Conservation (phyloP, 2,797 vertebrate genomes). For the Eleutherodactylus coqui region DNA sequence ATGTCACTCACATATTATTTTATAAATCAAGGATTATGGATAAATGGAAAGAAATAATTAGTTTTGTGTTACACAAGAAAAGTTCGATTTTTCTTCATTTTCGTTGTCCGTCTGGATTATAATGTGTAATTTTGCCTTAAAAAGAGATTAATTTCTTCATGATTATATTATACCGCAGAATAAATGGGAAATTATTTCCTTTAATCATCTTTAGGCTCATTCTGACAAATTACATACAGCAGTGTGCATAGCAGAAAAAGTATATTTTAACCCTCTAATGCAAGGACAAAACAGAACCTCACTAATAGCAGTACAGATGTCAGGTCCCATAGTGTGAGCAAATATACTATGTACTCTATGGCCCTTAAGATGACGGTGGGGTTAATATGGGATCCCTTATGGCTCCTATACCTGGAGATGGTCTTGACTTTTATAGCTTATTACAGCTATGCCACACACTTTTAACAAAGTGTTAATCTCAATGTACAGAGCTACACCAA, state of each 20-base stretch:
- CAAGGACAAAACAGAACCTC: not conserved
- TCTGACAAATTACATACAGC: not conserved
- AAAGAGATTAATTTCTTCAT: conserved; percentile 25
- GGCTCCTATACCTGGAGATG: too few species aligned
- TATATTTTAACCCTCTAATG: not conserved
- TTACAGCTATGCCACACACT: too few species aligned
- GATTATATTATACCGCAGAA: not conserved
- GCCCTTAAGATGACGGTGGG: not conserved
- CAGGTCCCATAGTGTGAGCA: too few species aligned
- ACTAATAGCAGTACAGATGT: too few species aligned
- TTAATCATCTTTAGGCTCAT: conserved; percentile 16
- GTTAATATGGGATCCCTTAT: not conserved
- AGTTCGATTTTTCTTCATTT: not conserved
- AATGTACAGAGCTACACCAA: too few species aligned
- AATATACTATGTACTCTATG: too few species aligned
- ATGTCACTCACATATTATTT: not conserved
- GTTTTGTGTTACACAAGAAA: not conserved
- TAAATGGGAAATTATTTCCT: conserved; percentile 20
- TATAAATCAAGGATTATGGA: conserved; percentile 2
- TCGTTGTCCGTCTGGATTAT: conserved; percentile 4
- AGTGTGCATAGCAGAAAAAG: not conserved
- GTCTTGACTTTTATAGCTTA: too few species aligned
- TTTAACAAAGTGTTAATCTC: too few species aligned
- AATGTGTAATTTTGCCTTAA: not conserved
- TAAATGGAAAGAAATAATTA: conserved; percentile 19